A percentile compares a stretch with the other conserved stretches of the same genome.
These are phyloP conservation scores for Drosophila paracracens DNA, from an alignment of 2,888 invertebrate species.

Conservation along the genomic window DNA sequence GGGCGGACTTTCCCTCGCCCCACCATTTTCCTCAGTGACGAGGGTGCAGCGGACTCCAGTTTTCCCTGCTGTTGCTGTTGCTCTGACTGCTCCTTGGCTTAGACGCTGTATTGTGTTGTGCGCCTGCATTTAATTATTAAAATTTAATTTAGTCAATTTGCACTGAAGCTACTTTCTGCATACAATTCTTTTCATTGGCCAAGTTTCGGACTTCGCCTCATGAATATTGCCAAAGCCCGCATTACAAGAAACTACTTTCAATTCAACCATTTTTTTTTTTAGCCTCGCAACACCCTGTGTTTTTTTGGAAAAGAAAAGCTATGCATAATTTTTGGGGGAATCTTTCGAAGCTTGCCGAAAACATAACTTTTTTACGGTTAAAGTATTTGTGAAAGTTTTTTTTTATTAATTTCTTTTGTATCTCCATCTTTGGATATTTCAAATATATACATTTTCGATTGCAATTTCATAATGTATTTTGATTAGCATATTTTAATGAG, in stretches of 20 bases:
- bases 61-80: conserved; percentile 8
- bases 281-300: background rate
- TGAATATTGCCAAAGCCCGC: conserved; percentile 54
- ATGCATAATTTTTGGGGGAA: background rate
- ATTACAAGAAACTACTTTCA: conserved; percentile 48
- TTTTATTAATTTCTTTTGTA: background rate
- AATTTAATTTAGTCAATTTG: conserved; percentile 77
- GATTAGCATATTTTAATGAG: background rate
- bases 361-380: background rate
- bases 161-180: conserved; percentile 22
- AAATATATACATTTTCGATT: background rate
- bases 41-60: background rate
- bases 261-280: conserved; percentile 11
- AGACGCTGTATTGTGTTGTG: conserved; percentile 4
- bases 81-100: background rate
- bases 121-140: conserved; percentile 75
- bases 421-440: background rate
- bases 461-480: background rate
- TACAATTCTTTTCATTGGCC: conserved; percentile 49
- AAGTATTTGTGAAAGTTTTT: background rate
- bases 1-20: conserved; percentile 18
- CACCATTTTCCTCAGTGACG: background rate
- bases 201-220: conserved; percentile 40
- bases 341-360: background rate
- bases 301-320: no score